Evolutionary conservation across 2,113 vertebrate species (phyloP).

Genomic region (Xenopus borealis): DNA sequence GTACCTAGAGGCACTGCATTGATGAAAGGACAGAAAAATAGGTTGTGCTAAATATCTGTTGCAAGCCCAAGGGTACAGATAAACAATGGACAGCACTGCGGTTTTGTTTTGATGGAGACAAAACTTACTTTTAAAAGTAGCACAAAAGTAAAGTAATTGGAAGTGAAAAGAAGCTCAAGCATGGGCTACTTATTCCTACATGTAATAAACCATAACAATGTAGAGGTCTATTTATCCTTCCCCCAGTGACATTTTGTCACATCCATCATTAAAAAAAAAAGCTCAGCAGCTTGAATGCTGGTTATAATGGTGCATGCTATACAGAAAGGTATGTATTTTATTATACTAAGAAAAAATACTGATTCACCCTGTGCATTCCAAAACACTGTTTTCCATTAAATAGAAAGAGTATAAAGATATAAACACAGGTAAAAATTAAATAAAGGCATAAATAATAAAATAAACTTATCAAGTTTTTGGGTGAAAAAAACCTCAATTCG

Average conservation of each 20-base stretch:
- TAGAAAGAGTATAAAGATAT: too few species aligned
- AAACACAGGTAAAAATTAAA: too few species aligned
- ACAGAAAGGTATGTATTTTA: too few species aligned
- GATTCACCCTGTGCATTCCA: too few species aligned
- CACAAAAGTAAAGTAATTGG: conserved; percentile 22
- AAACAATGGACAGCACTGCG: conserved; percentile 14
- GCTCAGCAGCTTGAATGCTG: conserved; percentile 47
- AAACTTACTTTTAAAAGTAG: conserved; percentile 24
- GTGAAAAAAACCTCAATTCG: too few species aligned
- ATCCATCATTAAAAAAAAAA: conserved; percentile 52
- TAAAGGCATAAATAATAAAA: too few species aligned
- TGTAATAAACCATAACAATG: conserved; percentile 45
- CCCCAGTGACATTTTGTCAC: conserved; percentile 52
- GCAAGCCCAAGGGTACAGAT: conserved; percentile 3
- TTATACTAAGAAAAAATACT: too few species aligned
- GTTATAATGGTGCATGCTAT: conserved; percentile 14
- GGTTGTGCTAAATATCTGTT: neutral
- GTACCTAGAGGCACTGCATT: too few species aligned
- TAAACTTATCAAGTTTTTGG: too few species aligned
- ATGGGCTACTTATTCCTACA: conserved; percentile 42
- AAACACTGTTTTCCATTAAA: too few species aligned
- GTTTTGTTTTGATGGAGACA: conserved; percentile 31
- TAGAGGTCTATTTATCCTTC: conserved; percentile 45
- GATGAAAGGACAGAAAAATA: too few species aligned
- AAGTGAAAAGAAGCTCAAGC: conserved; percentile 46